Evolutionary conservation across 2,797 vertebrate species (phyloP).

Genomic region (Morelia viridis): DNA sequence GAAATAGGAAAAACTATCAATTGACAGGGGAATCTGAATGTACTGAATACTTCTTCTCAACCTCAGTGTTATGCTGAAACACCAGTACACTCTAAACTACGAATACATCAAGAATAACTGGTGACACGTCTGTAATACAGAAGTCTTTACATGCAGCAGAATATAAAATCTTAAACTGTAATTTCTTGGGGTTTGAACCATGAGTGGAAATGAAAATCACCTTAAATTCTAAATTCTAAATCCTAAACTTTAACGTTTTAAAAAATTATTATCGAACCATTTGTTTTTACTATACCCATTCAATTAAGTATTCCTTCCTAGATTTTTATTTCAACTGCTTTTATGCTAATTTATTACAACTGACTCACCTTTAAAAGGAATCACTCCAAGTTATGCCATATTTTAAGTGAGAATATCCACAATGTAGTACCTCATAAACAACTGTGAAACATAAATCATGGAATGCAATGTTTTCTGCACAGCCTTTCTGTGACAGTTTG

Average conservation of each 20-base stretch:
- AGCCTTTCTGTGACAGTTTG: constrained; percentile 44
- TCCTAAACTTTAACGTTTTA: background rate
- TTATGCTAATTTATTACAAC: background rate
- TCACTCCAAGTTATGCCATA: constrained; percentile 6
- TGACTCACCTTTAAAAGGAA: background rate
- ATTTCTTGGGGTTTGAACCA: background rate
- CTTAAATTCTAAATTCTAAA: background rate
- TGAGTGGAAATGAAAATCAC: background rate
- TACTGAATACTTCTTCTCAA: background rate
- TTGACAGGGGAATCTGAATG: background rate
- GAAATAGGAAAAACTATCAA: background rate
- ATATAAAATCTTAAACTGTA: too few relatives aligned
- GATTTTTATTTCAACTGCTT: background rate
- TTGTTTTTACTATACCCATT: background rate
- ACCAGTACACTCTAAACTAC: background rate
- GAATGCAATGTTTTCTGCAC: constrained; percentile 34
- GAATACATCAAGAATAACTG: background rate
- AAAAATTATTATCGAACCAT: background rate
- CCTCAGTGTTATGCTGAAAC: background rate
- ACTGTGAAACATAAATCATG: constrained; percentile 43
- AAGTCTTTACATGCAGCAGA: too few relatives aligned
- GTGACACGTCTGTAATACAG: background rate
- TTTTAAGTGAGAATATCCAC: constrained; percentile 4
- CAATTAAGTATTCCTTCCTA: background rate
- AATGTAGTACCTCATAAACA: background rate